Evolutionary conservation across 2,888 invertebrate genomes (phyloP), one percentile per base, ranked within the genome.

Genomic region (Melanostoma scalare): DNA sequence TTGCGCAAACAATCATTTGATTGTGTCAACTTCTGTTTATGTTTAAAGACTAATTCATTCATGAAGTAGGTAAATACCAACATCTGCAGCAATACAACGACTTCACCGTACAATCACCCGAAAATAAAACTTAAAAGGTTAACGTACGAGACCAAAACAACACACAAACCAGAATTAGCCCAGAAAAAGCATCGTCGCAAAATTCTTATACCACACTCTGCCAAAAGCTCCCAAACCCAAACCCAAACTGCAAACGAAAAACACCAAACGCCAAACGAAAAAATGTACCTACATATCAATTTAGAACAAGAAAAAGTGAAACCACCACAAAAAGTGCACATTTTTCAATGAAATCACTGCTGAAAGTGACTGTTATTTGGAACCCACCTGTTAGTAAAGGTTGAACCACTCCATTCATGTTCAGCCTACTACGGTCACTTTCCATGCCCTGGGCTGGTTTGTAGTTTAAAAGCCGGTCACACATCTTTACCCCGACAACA

Each of bases 321-420:
- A 33, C 20, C 20, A 20, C 20, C 1, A 42, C n/a, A 42, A 35
- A 60, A 35, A 40, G 56, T 42, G 40, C 35, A 31, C 1, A 33
- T n/a, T 4, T 8, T 50, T 58, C 2, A 55, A 56, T 46, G 48
- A 61, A 55, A 53, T 6, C 20, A 36, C 44, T 58, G 35, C 33
- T 38, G 44, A 10, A 9, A 38, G 31, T 50, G 36, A 67, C 50
- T 67, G 55, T 86, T 65, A 68, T 61, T 72, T 31, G 36, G 44
- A 75, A 89, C 88, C 92, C 92, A 97, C 97, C 97, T 91, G 97
- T 97, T 84, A 98, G 93, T 81, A 97, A 93, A 67, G 97, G 97
- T 92, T 97, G 97, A 86, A 97, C 96, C 88, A 97, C 95, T 87
- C 90, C 91, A 88, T 91, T 91, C 85, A 90, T 90, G 86, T 91